Percentiles rank a stretch among this genome's conserved stretches.
phyloP scores from a whole-genome alignment of 1,140 invertebrate species.

The Metopolophium dirhodum region DNA sequence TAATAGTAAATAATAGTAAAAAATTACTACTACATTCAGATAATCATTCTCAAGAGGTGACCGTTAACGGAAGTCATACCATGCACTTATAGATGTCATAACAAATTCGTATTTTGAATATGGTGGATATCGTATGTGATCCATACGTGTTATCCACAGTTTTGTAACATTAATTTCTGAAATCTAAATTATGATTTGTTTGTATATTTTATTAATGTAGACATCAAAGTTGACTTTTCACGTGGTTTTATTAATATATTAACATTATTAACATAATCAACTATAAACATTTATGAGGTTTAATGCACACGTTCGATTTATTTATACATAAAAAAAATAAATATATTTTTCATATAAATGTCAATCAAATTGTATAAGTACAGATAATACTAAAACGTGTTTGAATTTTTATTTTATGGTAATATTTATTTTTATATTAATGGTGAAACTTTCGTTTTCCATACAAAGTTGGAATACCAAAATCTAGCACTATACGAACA shows the following conservation, averaged over 20 bases:
- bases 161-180: background rate
- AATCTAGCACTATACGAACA: background rate
- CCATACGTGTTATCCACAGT: background rate
- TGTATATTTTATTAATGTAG: background rate
- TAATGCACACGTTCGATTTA: background rate
- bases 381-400: background rate
- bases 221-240: background rate
- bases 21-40: background rate
- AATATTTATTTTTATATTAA: conserved; percentile 7
- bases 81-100: no score
- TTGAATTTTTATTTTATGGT: background rate
- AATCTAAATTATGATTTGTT: background rate
- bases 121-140: background rate
- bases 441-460: background rate
- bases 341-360: background rate
- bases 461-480: background rate
- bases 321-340: background rate
- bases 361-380: background rate
- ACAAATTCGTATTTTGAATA: no score
- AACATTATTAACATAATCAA: background rate
- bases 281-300: background rate
- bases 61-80: background rate
- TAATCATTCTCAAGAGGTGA: background rate
- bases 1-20: no score
- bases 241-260: background rate